Evolutionary conservation across 2,797 vertebrate genomes (phyloP), one percentile per base, ranked within the genome.

Genomic region (Anguilla marmorata): DNA sequence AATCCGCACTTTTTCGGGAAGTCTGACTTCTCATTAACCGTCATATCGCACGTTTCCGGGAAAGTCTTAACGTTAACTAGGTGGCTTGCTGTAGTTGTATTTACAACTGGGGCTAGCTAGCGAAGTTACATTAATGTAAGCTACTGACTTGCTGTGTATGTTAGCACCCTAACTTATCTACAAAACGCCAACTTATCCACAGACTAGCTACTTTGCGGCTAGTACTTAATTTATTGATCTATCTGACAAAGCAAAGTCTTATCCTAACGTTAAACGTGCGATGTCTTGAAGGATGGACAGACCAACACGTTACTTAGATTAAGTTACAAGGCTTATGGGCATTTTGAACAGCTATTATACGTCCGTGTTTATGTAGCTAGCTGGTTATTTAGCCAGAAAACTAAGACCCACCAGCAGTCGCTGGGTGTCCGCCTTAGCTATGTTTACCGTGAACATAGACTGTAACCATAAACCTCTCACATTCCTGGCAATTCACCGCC

Each of bases 1-100:
- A 30, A 27, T 21, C 3, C 3, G 69, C 30, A 30, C n/a, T 33
- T 74, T 76, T 76, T 76, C 30, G 72, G 72, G 72, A 76, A 76
- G 72, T 76, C 3, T 3, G 30, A 74, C 69, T 74, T 74, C 69
- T 37, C 69, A 80, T 16, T 41, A 58, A 85, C 19, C 79, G 8
- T 50, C 45, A 82, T 82, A 82, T 7, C n/a, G 79, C 79, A 82
- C 1, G 79, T 82, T 82, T 82, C 79, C 79, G 79, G 76, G 79
- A 82, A 82, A 82, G 79, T 82, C 79, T 82, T 50, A 12, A 50
- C 41, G 27, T 37, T 79, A 79, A 7, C 74, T 79, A 37, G 27
- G 4, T 37, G 11, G 30, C 69, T 33, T 30, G 69, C 69, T 30
- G 56, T 66, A 66, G 60, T 66, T 63, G 60, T 24, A 63, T 4